Evolutionary conservation across 1,140 invertebrate genomes (phyloP).

Genomic region (Euwallacea fornicatus): DNA sequence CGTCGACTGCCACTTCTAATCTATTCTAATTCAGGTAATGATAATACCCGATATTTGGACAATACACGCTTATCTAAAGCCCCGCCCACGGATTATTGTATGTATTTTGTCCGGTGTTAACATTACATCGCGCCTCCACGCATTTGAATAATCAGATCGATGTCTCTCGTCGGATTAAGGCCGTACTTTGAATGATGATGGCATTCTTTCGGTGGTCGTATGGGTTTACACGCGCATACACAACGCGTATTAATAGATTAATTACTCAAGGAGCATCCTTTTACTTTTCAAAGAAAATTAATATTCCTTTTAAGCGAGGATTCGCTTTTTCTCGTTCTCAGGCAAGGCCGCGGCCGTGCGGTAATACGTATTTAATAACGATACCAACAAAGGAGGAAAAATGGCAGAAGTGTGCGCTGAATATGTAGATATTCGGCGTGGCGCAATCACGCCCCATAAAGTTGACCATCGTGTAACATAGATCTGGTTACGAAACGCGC

Average conservation of each 20-base stretch:
- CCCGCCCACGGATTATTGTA: slow-evolving; percentile 23
- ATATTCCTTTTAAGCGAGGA: slow-evolving; percentile 6
- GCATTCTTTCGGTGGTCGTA: too few relatives aligned
- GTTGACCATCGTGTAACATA: slow-evolving; percentile 49
- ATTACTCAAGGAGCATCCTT: slow-evolving; percentile 17
- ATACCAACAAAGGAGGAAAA: not conserved
- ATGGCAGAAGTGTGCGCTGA: slow-evolving; percentile 32
- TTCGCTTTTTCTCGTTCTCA: slow-evolving; percentile 6
- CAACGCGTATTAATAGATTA: slow-evolving; percentile 10
- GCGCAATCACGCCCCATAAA: slow-evolving; percentile 47
- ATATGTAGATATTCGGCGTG: slow-evolving; percentile 49
- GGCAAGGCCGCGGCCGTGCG: not conserved
- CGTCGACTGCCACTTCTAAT: slow-evolving; percentile 14
- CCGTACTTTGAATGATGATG: slow-evolving; percentile 7
- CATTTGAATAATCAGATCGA: slow-evolving; percentile 32
- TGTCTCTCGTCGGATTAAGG: slow-evolving; percentile 25
- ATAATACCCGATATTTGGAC: slow-evolving; percentile 31
- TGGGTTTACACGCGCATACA: too few relatives aligned
- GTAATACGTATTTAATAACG: too few relatives aligned
- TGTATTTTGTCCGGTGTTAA: slow-evolving; percentile 21
- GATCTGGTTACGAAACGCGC: slow-evolving; percentile 46
- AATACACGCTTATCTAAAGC: slow-evolving; percentile 16
- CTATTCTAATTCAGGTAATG: slow-evolving; percentile 35
- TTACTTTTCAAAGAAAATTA: slow-evolving; percentile 19
- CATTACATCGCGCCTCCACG: slow-evolving; percentile 6